Evolutionary conservation across 1,140 invertebrate species (phyloP), one percentile per base, ranked within the genome.

Genomic region (Elymnias hypermnestra): DNA sequence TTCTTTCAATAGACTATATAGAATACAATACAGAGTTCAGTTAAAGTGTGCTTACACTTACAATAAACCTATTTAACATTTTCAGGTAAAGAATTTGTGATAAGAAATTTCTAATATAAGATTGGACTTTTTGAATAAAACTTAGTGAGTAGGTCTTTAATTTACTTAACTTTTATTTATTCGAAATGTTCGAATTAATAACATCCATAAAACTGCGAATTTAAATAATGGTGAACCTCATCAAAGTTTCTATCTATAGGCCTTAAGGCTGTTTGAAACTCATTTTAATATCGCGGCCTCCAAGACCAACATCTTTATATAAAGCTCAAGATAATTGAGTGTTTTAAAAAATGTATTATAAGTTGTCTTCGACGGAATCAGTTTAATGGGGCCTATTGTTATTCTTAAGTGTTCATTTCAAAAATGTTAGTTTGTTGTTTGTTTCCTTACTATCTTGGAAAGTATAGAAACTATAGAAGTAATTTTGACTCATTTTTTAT

Each of bases 191-290:
- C 19, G 4, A 33, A 7, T 1, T 3, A 33, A 15, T 6, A 33
- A 3, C 14, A 1, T 15, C 29, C 8, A 1, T 13, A 29, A 12
- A 10, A 5, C 3, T 15, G 10, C 15, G 29, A 15, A 33, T 33
- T 33, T 33, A 33, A 33, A 33, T 33, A 33, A 33, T 8, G 29
- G 29, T 33, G 13, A 33, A 33, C 29, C 29, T 33, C 29, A 33
- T 33, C 29, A 33, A 33, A 33, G 8, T 33, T 33, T 33, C 29
- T 33, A 15, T 33, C 12, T 33, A 15, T 33, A 33, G 29, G 29
- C 29, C 29, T 33, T 33, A 7, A 15, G 29, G 29, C 29, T 33
- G 5, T 33, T 33, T 15, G 2, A 15, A 15, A 33, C 29, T 33
- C 29, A 33, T 33, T 33, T 33, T 33, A 15, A 33, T 33, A 33